Conservation (phyloP, 2,888 invertebrate genomes). For the Philereme transversata region DNA sequence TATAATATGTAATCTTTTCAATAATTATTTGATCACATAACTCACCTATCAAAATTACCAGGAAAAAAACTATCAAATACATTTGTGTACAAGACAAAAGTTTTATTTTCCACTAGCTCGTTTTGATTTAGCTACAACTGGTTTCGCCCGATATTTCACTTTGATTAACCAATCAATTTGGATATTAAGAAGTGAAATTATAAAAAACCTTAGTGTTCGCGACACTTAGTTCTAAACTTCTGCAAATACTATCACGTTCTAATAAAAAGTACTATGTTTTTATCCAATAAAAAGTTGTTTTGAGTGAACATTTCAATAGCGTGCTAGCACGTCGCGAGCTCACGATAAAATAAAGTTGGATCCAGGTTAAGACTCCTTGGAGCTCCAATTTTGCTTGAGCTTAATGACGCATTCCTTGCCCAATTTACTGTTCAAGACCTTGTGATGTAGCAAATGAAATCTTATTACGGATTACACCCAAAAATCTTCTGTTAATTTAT, state of each 20-base stretch:
- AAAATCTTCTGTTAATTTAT: no score
- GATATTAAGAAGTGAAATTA: background rate
- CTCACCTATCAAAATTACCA: constrained; percentile 29
- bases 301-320: constrained; percentile 10
- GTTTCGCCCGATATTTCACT: background rate
- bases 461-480: no score
- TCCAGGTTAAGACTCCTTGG: constrained; percentile 10
- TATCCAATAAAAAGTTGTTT: no score
- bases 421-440: constrained; percentile 3
- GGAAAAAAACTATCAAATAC: constrained; percentile 11
- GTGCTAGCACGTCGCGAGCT: constrained; percentile 21
- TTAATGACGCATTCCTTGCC: constrained; percentile 16
- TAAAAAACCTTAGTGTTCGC: no score
- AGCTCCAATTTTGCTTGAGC: constrained; percentile 9
- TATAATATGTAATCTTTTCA: no score
- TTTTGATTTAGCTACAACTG: background rate
- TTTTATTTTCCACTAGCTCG: background rate
- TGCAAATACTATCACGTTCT: no score
- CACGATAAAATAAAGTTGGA: constrained; percentile 25
- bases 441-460: no score
- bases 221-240: no score
- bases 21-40: background rate
- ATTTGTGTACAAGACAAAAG: constrained; percentile 9
- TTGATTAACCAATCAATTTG: background rate
- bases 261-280: no score